Base-by-base conservation (phyloP, 64 coral and sea anemone genomes). In the Astreopora myriophthalma region DNA sequence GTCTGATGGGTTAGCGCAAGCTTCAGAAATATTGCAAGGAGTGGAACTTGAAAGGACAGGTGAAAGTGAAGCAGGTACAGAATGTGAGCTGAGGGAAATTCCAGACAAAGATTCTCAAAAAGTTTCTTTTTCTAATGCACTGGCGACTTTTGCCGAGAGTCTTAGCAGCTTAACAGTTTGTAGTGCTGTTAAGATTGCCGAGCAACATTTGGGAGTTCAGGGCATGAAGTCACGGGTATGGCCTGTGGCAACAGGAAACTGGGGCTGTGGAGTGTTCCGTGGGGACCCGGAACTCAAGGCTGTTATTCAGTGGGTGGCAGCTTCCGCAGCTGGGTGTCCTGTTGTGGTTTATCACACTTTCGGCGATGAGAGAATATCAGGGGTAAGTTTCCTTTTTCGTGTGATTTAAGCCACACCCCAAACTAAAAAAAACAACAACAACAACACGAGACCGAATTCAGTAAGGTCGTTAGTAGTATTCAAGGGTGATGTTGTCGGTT, bases 251-350 rank as follows among this genome's bases (percentile, higher is more conserved):
- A 93, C 86, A 20, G 90, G 94, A 9, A 77, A 71, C 40, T 96
- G 95, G 95, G 85, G 76, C 32, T 93, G 95, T 37, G 91, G 91
- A 29, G 71, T 67, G 8, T 92, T 71, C 16, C 31, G 48, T 52
- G 95, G 86, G 33, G 86, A 93, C 49, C 71, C 87, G 20, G 69
- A 96, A 73, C 69, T 96, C 34, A 92, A 96, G 73, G 91, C 91
- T 75, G 33, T 96, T 6, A 28, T 96, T 38, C 95, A 96, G 51
- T 96, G 95, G 95, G 73, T 86, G 13, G 95, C 95, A 0, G 91
- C 95, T 0, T 96, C 95, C 58, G 91, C 55, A 11, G 95, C 85
- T 79, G 91, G 95, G 38, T 96, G 91, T 74, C 91, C 95, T 89
- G 90, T 69, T 5, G 19, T 96, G 14, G 87, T 90, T 39, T 96